Percentiles rank a stretch among this genome's conserved stretches.
phyloP scores from a whole-genome alignment of 2,797 vertebrate species.

The Euphonia xanthogaster region DNA sequence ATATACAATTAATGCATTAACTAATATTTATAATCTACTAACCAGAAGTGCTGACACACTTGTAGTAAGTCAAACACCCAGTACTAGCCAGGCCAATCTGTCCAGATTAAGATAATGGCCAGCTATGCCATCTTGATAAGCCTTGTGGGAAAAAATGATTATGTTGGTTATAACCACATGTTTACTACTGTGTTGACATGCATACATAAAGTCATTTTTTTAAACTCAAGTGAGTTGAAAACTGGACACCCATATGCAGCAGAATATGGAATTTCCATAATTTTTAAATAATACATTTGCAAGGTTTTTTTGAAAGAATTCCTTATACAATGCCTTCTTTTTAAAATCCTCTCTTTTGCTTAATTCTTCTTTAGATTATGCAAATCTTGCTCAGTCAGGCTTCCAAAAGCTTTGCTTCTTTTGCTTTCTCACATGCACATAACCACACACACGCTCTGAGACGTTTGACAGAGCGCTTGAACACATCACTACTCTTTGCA shows the following conservation, averaged over 20 bases:
- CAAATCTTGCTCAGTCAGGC: neutral
- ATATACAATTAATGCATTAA: neutral
- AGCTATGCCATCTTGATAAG: neutral
- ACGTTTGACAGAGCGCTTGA: neutral
- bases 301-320: neutral
- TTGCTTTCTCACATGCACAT: neutral
- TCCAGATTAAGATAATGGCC: constrained; percentile 7
- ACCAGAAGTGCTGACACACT: constrained; percentile 13
- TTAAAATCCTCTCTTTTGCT: neutral
- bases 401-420: neutral
- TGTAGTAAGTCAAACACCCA: neutral
- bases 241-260: neutral
- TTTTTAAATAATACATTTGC: neutral
- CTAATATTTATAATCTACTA: neutral
- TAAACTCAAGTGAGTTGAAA: neutral
- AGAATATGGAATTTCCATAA: neutral
- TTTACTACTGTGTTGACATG: neutral
- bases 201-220: neutral
- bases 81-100: neutral
- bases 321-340: neutral
- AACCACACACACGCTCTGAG: rapidly evolving
- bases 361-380: neutral
- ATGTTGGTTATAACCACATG: neutral
- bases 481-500: neutral
- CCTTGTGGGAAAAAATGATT: neutral